phyloP scores from a whole-genome alignment of 2,888 invertebrate species.

The Tipula helvola region DNA sequence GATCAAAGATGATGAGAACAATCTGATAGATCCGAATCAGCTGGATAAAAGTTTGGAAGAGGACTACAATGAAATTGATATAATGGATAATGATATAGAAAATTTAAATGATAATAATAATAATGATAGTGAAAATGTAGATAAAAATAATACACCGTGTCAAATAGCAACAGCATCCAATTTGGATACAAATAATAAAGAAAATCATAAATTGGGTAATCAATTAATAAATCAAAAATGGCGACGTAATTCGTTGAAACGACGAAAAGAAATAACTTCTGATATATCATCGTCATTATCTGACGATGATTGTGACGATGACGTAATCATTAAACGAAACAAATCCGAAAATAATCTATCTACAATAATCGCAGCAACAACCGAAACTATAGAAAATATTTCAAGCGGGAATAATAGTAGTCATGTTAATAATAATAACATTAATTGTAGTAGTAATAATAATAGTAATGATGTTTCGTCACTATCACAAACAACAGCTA shows the following conservation, averaged over 20 bases:
- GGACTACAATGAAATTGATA: background rate
- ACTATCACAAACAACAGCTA: conserved; percentile 22
- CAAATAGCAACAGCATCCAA: conserved; percentile 6
- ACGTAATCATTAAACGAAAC: conserved; percentile 4
- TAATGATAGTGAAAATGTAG: background rate
- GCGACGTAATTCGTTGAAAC: conserved; percentile 18
- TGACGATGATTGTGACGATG: background rate
- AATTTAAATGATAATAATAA: background rate
- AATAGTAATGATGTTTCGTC: background rate
- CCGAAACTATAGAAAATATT: background rate
- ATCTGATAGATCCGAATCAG: background rate
- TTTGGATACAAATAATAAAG: conserved; percentile 17
- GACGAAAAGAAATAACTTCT: conserved; percentile 38
- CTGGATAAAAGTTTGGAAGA: background rate
- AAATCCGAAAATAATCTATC: conserved; percentile 7
- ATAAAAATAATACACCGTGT: conserved; percentile 13
- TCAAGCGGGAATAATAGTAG: background rate
- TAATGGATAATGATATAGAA: conserved; percentile 4
- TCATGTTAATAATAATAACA: background rate
- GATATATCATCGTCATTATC: background rate
- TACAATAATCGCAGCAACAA: conserved; percentile 7
- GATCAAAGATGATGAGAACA: background rate
- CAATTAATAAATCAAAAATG: conserved; percentile 25
- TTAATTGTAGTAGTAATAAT: background rate
- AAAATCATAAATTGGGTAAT: background rate